Base-by-base conservation (phyloP, 2,113 vertebrate genomes). In the Lamprotornis superbus region DNA sequence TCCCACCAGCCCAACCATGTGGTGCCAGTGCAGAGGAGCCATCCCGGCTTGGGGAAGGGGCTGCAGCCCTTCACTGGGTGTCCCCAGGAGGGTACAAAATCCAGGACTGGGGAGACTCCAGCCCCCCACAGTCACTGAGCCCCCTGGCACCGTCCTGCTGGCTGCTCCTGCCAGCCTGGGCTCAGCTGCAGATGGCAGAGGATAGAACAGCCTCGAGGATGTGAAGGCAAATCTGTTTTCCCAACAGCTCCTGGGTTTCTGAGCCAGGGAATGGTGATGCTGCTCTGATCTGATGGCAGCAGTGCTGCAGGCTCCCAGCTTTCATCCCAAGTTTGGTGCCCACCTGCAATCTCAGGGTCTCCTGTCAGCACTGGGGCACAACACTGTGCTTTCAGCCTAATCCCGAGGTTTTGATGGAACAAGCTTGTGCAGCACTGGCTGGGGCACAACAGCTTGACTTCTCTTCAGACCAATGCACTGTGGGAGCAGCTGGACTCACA, bases 381-480 rank as follows among this genome's bases (percentile, higher is more conserved):
- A 10, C 28, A 0, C 77, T 59, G 53, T 11, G 24, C 42, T 56
- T 65, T 70, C 56, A 40, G 76, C 35, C 20, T 28, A 5, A 70
- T 31, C 42, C 47, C 0, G 2, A 7, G 11, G 6, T 10, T 53
- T 71, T 44, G 63, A 17, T 44, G 22, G 33, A 64, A 56, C 6
- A 35, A 61, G 6, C 25, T 27, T 0, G 0, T 9, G 4, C 16
- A 11, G 84, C 57, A 24, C 47, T 68, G 37, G 15, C 39, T 49
- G 60, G 77, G 68, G 20, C 52, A 83, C 35, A 44, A 35, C 67
- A 64, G 52, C 39, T 57, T 4, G 6, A 6, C 2, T 3, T 70
- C 42, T 65, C 78, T 68, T 76, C 0, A 0, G n/a, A 52, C 42
- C 44, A 19, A 37, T 40, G 79, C 3, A 1, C 28, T 0, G 7